phyloP scores from a whole-genome alignment of 2,888 invertebrate genomes.

The Mythimna impura region DNA sequence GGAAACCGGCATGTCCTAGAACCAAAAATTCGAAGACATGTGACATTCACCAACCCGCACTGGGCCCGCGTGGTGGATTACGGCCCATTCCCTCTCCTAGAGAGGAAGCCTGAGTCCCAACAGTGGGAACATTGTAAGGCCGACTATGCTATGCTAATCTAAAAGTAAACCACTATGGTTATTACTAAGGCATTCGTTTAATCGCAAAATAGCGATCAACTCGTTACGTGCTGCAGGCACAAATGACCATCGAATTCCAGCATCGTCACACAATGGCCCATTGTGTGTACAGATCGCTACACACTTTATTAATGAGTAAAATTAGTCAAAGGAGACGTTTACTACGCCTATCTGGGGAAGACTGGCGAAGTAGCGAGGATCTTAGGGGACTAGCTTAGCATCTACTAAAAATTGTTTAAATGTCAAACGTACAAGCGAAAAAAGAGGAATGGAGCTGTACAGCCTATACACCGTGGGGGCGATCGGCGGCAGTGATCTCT shows the following conservation, averaged over 20 bases:
- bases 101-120: too few relatives aligned
- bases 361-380: constrained; percentile 1
- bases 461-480: too few relatives aligned
- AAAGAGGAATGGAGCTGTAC: too few relatives aligned
- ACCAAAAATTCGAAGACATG: too few relatives aligned
- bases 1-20: too few relatives aligned
- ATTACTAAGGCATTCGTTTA: constrained; percentile 38
- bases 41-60: too few relatives aligned
- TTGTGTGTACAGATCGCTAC: constrained; percentile 46
- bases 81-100: too few relatives aligned
- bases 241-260: constrained; percentile 55
- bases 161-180: constrained; percentile 23
- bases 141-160: too few relatives aligned
- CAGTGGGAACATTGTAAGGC: too few relatives aligned
- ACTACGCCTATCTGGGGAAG: constrained; percentile 11
- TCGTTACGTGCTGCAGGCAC: constrained; percentile 38
- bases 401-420: background rate
- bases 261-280: constrained; percentile 50
- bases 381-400: background rate
- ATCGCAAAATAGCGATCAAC: constrained; percentile 47
- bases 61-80: too few relatives aligned
- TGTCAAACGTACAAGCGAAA: too few relatives aligned
- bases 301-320: constrained; percentile 46
- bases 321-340: constrained; percentile 44
- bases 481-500: too few relatives aligned